Percentiles rank a stretch among this genome's conserved stretches.
Evolutionary conservation across 2,888 invertebrate genomes (phyloP).

Genomic region (Euplexia lucipara): DNA sequence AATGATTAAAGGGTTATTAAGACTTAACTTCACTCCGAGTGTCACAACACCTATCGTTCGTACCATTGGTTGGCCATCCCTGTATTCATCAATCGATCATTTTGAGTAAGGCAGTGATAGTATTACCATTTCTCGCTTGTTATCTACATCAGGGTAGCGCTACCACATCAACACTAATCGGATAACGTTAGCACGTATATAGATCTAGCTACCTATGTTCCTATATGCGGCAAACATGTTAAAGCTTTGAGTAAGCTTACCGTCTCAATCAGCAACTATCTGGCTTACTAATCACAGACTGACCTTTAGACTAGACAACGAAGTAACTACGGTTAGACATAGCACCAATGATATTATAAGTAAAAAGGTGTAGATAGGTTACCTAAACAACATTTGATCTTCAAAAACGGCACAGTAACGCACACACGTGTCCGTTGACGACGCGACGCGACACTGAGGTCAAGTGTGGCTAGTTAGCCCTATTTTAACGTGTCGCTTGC

Average conservation of each 20-base stretch:
- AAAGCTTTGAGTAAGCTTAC: constrained; percentile 14
- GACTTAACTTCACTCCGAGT: not conserved
- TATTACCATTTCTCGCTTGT: constrained; percentile 27
- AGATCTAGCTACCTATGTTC: not conserved
- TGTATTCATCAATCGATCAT: constrained; percentile 22
- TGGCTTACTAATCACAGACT: not conserved
- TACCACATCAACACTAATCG: constrained; percentile 45
- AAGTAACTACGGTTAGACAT: too few relatives aligned
- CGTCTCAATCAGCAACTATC: not conserved
- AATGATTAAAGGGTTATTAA: too few relatives aligned
- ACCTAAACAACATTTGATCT: too few relatives aligned
- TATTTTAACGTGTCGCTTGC: too few relatives aligned
- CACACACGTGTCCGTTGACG: too few relatives aligned
- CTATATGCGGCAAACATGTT: not conserved
- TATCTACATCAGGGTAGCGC: constrained; percentile 11
- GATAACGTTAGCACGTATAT: constrained; percentile 40
- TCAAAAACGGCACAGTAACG: too few relatives aligned
- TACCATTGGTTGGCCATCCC: not conserved
- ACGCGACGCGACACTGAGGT: too few relatives aligned
- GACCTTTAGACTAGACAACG: too few relatives aligned
- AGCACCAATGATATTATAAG: too few relatives aligned
- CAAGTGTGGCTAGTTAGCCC: too few relatives aligned
- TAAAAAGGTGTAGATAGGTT: too few relatives aligned
- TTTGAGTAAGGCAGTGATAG: constrained; percentile 14
- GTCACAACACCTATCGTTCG: not conserved